A percentile compares a stretch with the other conserved stretches of the same genome.
Evolutionary conservation across 1,140 invertebrate species (phyloP).

Genomic region (Camponotus floridanus): DNA sequence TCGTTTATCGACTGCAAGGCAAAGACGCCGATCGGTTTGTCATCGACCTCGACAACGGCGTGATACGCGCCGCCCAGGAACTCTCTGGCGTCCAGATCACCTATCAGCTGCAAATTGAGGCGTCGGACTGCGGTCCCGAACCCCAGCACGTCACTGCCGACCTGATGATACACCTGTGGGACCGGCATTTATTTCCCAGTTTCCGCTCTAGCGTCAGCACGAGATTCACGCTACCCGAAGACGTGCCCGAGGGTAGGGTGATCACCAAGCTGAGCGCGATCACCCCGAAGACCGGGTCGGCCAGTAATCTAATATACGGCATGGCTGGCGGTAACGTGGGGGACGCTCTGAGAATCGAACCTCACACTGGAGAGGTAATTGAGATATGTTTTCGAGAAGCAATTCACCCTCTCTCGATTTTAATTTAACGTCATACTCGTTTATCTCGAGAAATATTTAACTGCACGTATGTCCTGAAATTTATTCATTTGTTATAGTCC

Average conservation of each 20-base stretch:
- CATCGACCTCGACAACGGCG: conserved; percentile 93
- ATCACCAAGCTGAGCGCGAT: conserved; percentile 91
- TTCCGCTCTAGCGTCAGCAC: conserved; percentile 90
- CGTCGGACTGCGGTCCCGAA: conserved; percentile 89
- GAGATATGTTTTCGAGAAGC: background rate
- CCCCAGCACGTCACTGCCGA: conserved; percentile 89
- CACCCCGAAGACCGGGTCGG: conserved; percentile 91
- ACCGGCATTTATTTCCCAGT: conserved; percentile 91
- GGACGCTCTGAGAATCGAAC: conserved; percentile 93
- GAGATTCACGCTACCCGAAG: conserved; percentile 92
- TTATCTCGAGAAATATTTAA: background rate
- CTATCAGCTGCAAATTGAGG: conserved; percentile 91
- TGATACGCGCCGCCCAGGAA: conserved; percentile 91
- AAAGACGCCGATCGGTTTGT: conserved; percentile 92
- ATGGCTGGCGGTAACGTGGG: conserved; percentile 97
- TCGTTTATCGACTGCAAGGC: conserved; percentile 92
- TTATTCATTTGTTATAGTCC: no score
- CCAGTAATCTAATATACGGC: conserved; percentile 91
- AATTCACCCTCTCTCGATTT: background rate
- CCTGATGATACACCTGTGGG: conserved; percentile 90
- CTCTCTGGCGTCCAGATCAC: conserved; percentile 86
- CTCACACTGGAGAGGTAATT: conserved; percentile 91
- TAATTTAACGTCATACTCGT: no score
- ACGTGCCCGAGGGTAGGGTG: conserved; percentile 90
- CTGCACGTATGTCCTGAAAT: background rate